Evolutionary conservation across 2,113 vertebrate genomes (phyloP), one percentile per base, ranked within the genome.

Genomic region (Mustela nigripes): DNA sequence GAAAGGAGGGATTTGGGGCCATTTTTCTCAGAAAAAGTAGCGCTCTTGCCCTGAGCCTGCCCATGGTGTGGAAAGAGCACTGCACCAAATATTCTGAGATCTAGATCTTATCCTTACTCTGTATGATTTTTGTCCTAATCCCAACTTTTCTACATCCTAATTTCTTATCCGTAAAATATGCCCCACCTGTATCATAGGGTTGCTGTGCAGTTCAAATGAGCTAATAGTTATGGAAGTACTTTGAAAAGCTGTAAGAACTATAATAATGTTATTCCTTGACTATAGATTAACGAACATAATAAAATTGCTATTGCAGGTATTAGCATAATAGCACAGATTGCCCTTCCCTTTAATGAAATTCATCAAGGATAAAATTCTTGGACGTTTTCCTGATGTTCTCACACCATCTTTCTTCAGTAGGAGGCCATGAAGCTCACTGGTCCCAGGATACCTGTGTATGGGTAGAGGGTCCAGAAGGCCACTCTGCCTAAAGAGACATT

Each of bases 211-310:
- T 85, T 96, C 80, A 58, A 62, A 67, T 95, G 69, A 94, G 74
- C 60, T 92, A 74, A 80, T 60, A 80, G 48, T 97, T 89, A 90
- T 45, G 21, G 84, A 94, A 92, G 95, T 56, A 88, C 92, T 97
- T 94, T 89, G 71, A 91, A 94, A 96, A 93, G 63, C 91, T 92
- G 1, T 94, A 96, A 94, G 92, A 94, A 92, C 71, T 95, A 12
- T 93, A 96, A 97, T 93, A 92, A 97, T 94, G 48, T 97, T 96
- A 95, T 97, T 98, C 87, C 95, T 93, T 94, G 78, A 81, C 92
- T 95, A 89, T 94, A 97, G 90, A 97, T 93, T 96, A 98, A 97
- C 1, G 60, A 97, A 96, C 69, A 95, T 96, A 97, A 95, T 97
- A 97, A 98, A 97, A 96, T 85, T 42, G 67, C 95, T 94, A 96